A percentile compares a stretch with the other conserved stretches of the same genome.
Conservation (phyloP, 2,888 invertebrate genomes). For the Automeris io region DNA sequence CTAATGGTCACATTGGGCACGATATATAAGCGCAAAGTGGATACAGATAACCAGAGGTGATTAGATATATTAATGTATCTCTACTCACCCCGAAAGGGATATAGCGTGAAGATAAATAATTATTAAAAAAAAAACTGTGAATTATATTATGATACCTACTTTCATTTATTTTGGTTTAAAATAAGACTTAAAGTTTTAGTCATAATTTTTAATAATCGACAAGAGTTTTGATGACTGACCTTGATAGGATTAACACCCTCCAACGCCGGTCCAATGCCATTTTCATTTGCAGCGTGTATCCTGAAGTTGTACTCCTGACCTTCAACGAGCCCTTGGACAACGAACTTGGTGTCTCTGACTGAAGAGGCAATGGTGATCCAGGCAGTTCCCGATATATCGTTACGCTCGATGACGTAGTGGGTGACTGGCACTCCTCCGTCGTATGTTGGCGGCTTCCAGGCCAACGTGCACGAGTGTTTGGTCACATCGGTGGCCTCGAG, state of each 20-base stretch:
- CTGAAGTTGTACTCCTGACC: conserved; percentile 98
- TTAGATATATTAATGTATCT: too few relatives aligned
- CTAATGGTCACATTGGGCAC: too few relatives aligned
- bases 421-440: conserved; percentile 91
- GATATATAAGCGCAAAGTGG: too few relatives aligned
- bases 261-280: conserved; percentile 94
- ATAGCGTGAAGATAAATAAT: too few relatives aligned
- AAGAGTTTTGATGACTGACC: too few relatives aligned
- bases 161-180: too few relatives aligned
- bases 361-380: conserved; percentile 93
- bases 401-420: conserved; percentile 96
- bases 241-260: conserved; percentile 93
- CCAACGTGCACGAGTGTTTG: conserved; percentile 92
- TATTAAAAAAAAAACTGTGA: too few relatives aligned
- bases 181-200: too few relatives aligned
- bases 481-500: conserved; percentile 92
- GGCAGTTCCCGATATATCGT: conserved; percentile 88
- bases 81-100: too few relatives aligned
- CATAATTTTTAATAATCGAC: too few relatives aligned
- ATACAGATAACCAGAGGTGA: too few relatives aligned
- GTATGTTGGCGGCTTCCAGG: conserved; percentile 96
- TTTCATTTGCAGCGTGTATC: conserved; percentile 97
- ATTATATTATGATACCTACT: too few relatives aligned
- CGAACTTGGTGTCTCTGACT: conserved; percentile 89
- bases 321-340: conserved; percentile 96